Conservation (phyloP, 2,888 invertebrate genomes). For the Diaphora mendica region DNA sequence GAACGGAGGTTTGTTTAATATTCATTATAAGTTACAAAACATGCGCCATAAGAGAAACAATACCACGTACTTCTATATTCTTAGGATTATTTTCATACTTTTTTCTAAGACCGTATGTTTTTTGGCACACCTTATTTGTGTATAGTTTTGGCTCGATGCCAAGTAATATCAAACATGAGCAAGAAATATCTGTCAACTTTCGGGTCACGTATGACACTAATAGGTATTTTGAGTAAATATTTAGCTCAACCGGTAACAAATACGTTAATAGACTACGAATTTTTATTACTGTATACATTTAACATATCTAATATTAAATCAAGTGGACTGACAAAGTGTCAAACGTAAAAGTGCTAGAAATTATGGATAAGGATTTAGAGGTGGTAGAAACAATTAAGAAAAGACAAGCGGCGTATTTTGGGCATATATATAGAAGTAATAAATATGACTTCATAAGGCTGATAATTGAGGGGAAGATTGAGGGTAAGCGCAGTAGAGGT, state of each 20-base stretch:
- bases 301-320: background rate
- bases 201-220: constrained; percentile 33
- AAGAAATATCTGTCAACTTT: constrained; percentile 38
- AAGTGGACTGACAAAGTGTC: too few species aligned
- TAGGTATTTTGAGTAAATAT: constrained; percentile 10
- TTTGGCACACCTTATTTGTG: constrained; percentile 30
- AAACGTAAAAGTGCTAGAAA: too few species aligned
- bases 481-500: too few species aligned
- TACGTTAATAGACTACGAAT: background rate
- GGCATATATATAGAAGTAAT: too few species aligned
- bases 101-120: constrained; percentile 6
- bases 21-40: too few species aligned
- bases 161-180: constrained; percentile 41
- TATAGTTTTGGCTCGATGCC: constrained; percentile 38
- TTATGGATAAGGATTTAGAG: too few species aligned
- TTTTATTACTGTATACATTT: background rate
- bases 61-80: background rate
- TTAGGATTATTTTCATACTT: background rate
- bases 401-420: too few species aligned
- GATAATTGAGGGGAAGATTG: too few species aligned
- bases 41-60: background rate
- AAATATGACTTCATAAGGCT: too few species aligned
- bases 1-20: too few species aligned
- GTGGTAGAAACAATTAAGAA: too few species aligned
- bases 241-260: background rate